These are phyloP conservation scores for Agonum fuliginosum DNA, from an alignment of 2,888 invertebrate species.

Conservation along the genomic window DNA sequence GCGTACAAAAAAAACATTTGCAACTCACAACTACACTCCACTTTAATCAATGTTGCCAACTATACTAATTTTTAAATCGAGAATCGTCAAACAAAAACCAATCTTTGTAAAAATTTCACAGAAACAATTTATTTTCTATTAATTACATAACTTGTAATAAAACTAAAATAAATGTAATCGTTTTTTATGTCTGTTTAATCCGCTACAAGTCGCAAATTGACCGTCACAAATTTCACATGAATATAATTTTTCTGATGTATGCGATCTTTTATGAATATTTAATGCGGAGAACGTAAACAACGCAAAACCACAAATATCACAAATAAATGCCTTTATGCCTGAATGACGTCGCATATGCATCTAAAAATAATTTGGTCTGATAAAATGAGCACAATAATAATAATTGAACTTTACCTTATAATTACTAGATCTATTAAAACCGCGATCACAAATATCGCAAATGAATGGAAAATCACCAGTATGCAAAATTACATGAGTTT, in stretches of 20 bases:
- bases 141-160: neutral
- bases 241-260: constrained; percentile 35
- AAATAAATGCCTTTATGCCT: constrained; percentile 34
- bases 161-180: constrained; percentile 14
- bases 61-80: neutral
- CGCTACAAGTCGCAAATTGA: constrained; percentile 18
- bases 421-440: constrained; percentile 32
- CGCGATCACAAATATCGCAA: constrained; percentile 13
- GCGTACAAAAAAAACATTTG: constrained; percentile 25
- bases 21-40: constrained; percentile 29
- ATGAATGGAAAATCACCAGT: constrained; percentile 29
- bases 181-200: constrained; percentile 27
- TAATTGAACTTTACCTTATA: constrained; percentile 39
- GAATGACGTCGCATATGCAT: constrained; percentile 44
- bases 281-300: constrained; percentile 24
- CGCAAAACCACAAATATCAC: constrained; percentile 39
- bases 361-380: constrained; percentile 25
- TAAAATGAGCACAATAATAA: constrained; percentile 9
- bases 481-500: constrained; percentile 34
- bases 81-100: neutral
- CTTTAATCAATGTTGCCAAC: constrained; percentile 6
- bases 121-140: constrained; percentile 5
- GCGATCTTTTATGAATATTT: constrained; percentile 38
- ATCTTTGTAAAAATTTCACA: neutral
- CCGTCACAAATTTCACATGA: constrained; percentile 13